Base-by-base conservation (phyloP, 2,888 invertebrate species). In the Amblyjoppa proteus region DNA sequence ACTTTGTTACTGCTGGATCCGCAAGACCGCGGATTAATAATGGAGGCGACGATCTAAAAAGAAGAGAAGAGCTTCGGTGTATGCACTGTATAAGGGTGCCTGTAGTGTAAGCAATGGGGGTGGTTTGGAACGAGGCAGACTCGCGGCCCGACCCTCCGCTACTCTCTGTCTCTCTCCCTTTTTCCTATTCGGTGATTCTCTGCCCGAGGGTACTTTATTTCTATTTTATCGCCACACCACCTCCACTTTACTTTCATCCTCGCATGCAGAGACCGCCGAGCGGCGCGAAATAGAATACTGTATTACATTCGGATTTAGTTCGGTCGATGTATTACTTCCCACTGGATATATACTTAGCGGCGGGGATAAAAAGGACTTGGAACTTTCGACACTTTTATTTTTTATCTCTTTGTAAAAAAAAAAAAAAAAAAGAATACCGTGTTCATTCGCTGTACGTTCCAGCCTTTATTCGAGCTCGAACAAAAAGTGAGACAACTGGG, bases 21-120 rank as follows among this genome's bases (percentile, higher is more conserved):
- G n/a, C 80, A 74, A 69, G 70, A 81, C 74, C 70, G 56, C 78
- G 78, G 74, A 85, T 82, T 85, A 85, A 85, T 85, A 85, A 85
- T 79, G 85, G 70, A 75, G 64, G 58, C 70, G 68, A 69, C 73
- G 51, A 75, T 78, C 45, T 45, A 53, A 66, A 69, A 76, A 56
- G 25, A 70, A 58, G 45, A 25, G 58, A 20, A 41, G 5, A 78
- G 61, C 31, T 34, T 2, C 13, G 61, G 34, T 34, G 31, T 34
- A 61, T 61, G 61, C 28, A 16, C 31, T 0, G 31, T n/a, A 13
- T 34, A 34, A 34, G 31, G 34, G 61, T 16, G 31, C 13, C 31
- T 61, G 31, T 16, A 45, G 28, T 34, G 31, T 61, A 34, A 31
- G 61, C 31, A 34, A 28, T 6, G 31, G 6, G 45, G 45, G 45